Conservation (phyloP, 2,797 vertebrate genomes). For the Galaxias olidus region DNA sequence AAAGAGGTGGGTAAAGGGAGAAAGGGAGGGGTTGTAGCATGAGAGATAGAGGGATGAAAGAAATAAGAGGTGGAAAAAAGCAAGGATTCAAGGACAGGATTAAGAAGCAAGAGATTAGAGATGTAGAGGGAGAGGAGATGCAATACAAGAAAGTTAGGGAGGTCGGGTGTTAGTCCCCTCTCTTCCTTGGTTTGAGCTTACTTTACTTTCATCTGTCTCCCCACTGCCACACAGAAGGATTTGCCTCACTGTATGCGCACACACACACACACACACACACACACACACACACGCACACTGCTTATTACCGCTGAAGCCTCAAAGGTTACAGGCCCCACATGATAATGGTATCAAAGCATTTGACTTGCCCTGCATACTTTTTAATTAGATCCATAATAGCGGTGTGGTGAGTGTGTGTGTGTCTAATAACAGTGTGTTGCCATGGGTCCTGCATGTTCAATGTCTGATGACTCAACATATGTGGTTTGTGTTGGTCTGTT, state of each 20-base stretch:
- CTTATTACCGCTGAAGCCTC: constrained; percentile 56
- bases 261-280: constrained; percentile 13
- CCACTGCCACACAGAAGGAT: constrained; percentile 24
- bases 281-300: constrained; percentile 22
- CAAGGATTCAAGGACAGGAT: too few species aligned
- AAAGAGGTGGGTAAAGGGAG: not conserved
- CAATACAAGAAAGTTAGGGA: not conserved
- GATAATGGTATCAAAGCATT: constrained; percentile 58
- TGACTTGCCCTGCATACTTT: constrained; percentile 52
- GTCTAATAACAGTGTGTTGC: constrained; percentile 39
- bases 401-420: constrained; percentile 20
- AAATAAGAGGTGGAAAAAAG: not conserved
- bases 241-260: constrained; percentile 9
- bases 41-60: constrained; percentile 11
- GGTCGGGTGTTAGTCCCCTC: constrained; percentile 12
- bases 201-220: constrained; percentile 47
- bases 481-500: not conserved
- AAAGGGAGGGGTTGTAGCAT: not conserved
- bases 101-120: constrained; percentile 5
- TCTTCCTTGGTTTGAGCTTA: constrained; percentile 34
- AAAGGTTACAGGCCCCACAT: constrained; percentile 49
- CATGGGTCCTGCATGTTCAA: constrained; percentile 26
- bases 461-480: constrained; percentile 6
- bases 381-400: constrained; percentile 68
- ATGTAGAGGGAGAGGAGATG: not conserved